Evolutionary conservation across 2,888 invertebrate species (phyloP), one percentile per base, ranked within the genome.

Genomic region (Polylopha cassiicola): DNA sequence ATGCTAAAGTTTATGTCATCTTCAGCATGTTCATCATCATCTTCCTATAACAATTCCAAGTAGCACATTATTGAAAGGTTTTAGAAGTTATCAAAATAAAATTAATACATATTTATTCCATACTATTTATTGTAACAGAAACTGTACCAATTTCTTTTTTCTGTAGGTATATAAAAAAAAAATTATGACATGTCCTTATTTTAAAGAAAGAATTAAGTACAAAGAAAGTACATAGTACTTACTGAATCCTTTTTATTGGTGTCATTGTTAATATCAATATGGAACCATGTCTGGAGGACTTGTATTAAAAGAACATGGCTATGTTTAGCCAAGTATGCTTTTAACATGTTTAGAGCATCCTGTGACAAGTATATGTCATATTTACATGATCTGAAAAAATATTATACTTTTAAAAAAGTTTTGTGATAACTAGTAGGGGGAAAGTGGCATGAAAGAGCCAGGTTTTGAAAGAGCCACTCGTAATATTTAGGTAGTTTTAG

Each of bases 271-370:
- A 89, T 80, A 45, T 89, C 88, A 47, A 90, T 81, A 50, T 89
- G 88, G 45, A 90, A 87, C 89, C 90, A 89, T 3, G 87, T 88
- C 53, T 88, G 87, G 6, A 89, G 59, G 37, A 92, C 88, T 82
- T 91, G 92, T 65, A 92, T 87, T 33, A 92, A 70, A 33, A 91
- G 77, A 15, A 91, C 88, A 78, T 92, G 91, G 0, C 90, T 89
- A 57, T 90, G 87, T 55, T 88, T 89, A n/a, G 89, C 87, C 43
- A 92, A 75, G 70, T 89, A 92, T 29, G 88, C 86, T 58, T 89
- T 89, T 41, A 92, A 71, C 53, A 87, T 85, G 51, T 89, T 87
- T 16, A 91, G 77, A 2, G 90, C 89, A 63, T 89, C 88, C 55
- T 89, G 87, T n/a, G 89, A 89, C 48, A 93, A 72, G 54, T 89